Percentiles rank a stretch among this genome's conserved stretches.
These are phyloP conservation scores for Amphipoea lucens DNA, from an alignment of 2,888 invertebrate genomes.

Conservation along the genomic window DNA sequence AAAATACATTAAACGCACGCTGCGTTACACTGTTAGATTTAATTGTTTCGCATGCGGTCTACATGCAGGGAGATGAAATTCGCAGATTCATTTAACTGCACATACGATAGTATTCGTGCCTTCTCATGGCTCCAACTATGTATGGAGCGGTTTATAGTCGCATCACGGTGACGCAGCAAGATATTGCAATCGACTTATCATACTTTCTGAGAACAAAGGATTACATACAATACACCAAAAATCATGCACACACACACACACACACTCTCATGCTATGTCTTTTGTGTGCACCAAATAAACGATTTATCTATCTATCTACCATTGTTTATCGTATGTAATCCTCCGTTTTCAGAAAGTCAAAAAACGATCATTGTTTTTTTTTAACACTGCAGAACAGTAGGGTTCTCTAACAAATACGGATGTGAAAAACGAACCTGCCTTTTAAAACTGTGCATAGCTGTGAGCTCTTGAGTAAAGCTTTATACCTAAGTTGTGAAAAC, in stretches of 20 bases:
- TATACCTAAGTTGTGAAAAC: not conserved
- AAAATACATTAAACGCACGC: slow-evolving; percentile 57
- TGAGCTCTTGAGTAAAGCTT: not conserved
- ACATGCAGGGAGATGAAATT: slow-evolving; percentile 41
- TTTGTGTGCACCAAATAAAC: not conserved
- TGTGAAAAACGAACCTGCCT: not conserved
- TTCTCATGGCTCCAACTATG: slow-evolving; percentile 17
- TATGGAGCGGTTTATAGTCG: slow-evolving; percentile 21
- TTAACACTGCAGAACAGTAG: not conserved
- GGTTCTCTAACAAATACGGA: not conserved
- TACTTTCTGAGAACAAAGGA: slow-evolving; percentile 13
- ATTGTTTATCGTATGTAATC: too few relatives aligned
- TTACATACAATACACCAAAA: not conserved
- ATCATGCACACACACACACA: not conserved
- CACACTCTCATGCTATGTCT: not conserved
- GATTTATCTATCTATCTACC: too few relatives aligned
- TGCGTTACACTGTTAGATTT: slow-evolving; percentile 47
- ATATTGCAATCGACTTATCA: slow-evolving; percentile 35
- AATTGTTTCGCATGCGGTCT: slow-evolving; percentile 52
- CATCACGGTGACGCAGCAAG: slow-evolving; percentile 30
- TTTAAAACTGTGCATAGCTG: not conserved
- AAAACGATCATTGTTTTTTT: too few relatives aligned
- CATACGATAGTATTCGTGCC: slow-evolving; percentile 33
- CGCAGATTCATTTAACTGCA: slow-evolving; percentile 47
- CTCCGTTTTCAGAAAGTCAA: too few relatives aligned